These are phyloP conservation scores for Pelusios castaneus DNA, from an alignment of 2,113 vertebrate species.

Conservation along the genomic window DNA sequence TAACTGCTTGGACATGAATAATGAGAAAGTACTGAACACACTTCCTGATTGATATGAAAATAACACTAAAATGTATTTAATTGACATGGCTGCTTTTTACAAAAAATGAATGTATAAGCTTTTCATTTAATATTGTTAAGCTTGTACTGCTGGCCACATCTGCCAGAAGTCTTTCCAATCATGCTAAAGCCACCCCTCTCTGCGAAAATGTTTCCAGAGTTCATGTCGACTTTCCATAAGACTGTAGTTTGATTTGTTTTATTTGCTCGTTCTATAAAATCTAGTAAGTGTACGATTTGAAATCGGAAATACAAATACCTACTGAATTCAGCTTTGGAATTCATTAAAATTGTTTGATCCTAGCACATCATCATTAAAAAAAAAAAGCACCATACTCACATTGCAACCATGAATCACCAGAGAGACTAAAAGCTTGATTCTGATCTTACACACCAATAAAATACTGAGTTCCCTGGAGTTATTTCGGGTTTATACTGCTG, in stretches of 20 bases:
- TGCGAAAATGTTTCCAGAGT: background rate
- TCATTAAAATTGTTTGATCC: background rate
- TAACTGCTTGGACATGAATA: slow-evolving; percentile 40
- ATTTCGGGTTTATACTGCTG: background rate
- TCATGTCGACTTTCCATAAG: background rate
- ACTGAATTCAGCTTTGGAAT: background rate
- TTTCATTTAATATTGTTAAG: slow-evolving; percentile 49
- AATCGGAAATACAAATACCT: background rate
- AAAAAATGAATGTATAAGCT: slow-evolving; percentile 44
- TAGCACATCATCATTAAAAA: background rate
- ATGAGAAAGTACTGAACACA: slow-evolving; percentile 31
- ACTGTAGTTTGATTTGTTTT: slow-evolving; percentile 33
- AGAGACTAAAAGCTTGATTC: background rate
- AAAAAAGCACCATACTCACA: background rate
- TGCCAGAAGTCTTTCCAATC: slow-evolving; percentile 43
- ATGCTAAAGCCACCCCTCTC: slow-evolving; percentile 35
- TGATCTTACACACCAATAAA: background rate
- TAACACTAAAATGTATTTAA: slow-evolving; percentile 30
- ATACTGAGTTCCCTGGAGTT: background rate
- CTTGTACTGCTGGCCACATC: slow-evolving; percentile 36
- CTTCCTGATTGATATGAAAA: slow-evolving; percentile 59
- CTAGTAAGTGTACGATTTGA: slow-evolving; percentile 1
- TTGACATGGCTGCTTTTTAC: slow-evolving; percentile 17
- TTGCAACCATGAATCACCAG: background rate
- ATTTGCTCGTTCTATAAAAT: slow-evolving; percentile 42